phyloP scores from a whole-genome alignment of 1,140 invertebrate genomes.

The Diprion similis region DNA sequence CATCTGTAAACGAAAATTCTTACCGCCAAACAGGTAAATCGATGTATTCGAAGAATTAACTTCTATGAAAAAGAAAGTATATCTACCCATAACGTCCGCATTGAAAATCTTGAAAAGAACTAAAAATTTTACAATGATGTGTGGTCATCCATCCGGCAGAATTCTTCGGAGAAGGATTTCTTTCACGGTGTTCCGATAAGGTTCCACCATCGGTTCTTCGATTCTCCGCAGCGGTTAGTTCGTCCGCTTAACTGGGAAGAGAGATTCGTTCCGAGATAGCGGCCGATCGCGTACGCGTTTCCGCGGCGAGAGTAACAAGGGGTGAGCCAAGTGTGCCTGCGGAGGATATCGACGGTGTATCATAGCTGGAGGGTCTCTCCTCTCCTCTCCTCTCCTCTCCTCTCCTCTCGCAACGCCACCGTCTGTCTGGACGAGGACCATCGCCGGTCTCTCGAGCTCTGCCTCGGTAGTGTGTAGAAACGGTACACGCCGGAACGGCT shows the following conservation, averaged over 20 bases:
- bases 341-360: background rate
- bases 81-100: too few species aligned
- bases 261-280: background rate
- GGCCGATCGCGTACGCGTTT: background rate
- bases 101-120: too few species aligned
- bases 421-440: slow-evolving; percentile 2
- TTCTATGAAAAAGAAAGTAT: too few species aligned
- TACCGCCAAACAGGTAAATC: too few species aligned
- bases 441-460: background rate
- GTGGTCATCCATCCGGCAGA: too few species aligned
- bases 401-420: background rate
- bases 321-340: background rate
- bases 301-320: background rate
- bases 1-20: too few species aligned
- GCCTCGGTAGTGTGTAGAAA: background rate
- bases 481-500: slow-evolving; percentile 36
- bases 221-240: background rate
- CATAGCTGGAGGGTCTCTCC: slow-evolving; percentile 10
- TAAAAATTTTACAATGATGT: too few species aligned
- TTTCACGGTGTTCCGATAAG: too few species aligned
- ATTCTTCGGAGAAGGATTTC: too few species aligned
- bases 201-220: too few species aligned
- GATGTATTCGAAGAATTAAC: too few species aligned
- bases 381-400: background rate
- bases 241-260: background rate